Evolutionary conservation across 2,113 vertebrate genomes (phyloP).

Genomic region (Percina caprodes): DNA sequence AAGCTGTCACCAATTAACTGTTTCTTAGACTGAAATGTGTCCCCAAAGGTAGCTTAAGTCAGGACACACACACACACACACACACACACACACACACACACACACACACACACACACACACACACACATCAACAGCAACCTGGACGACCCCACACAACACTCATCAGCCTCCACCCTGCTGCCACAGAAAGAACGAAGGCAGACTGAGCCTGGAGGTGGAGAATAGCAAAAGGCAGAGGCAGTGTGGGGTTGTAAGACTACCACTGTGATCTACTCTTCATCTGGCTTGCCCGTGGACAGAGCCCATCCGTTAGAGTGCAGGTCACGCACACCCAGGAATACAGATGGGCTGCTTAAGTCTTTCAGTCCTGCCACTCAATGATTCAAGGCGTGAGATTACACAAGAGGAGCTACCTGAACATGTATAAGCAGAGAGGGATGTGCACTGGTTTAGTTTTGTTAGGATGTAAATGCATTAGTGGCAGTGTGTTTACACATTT

Average conservation of each 20-base stretch:
- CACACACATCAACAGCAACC: conserved; percentile 4
- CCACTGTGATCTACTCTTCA: conserved; percentile 64
- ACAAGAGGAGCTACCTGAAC: conserved; percentile 43
- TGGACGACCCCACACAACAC: conserved; percentile 25
- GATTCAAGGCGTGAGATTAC: conserved; percentile 68
- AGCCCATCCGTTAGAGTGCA: conserved; percentile 74
- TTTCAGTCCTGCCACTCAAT: conserved; percentile 65
- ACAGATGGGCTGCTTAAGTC: conserved; percentile 71
- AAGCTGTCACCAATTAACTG: too few relatives aligned
- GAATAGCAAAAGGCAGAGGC: conserved; percentile 50
- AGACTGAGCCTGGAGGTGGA: conserved; percentile 37
- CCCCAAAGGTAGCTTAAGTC: too few relatives aligned
- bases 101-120: not conserved
- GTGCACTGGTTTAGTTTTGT: conserved; percentile 1
- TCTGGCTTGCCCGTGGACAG: conserved; percentile 73
- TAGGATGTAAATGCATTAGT: not conserved
- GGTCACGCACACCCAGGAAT: conserved; percentile 74
- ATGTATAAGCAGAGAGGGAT: not conserved
- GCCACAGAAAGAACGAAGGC: conserved; percentile 37
- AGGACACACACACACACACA: not conserved
- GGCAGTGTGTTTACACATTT: conserved; percentile 17
- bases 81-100: conserved; percentile 6
- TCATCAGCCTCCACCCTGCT: conserved; percentile 42
- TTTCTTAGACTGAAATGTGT: too few relatives aligned
- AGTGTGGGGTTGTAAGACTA: conserved; percentile 43